These are phyloP conservation scores for Scarus forsteni DNA, from an alignment of 2,797 vertebrate genomes.

Conservation along the genomic window DNA sequence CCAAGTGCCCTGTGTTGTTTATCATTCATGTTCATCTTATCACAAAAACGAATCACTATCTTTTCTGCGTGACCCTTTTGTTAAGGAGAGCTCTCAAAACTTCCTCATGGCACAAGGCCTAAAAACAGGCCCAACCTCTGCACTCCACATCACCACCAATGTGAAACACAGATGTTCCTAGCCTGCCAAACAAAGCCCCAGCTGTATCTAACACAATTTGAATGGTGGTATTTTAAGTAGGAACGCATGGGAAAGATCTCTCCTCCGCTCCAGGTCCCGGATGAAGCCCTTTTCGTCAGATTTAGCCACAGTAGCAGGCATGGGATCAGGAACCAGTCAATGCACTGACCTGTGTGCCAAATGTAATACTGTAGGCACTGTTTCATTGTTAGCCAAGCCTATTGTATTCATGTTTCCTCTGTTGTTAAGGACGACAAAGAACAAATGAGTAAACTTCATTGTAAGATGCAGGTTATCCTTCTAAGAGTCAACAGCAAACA, in stretches of 20 bases:
- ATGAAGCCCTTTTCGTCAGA: slow-evolving; percentile 47
- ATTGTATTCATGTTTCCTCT: slow-evolving; percentile 79
- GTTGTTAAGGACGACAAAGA: slow-evolving; percentile 48
- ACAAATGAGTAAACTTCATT: slow-evolving; percentile 56
- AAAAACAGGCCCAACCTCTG: slow-evolving; percentile 35
- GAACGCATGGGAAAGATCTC: slow-evolving; percentile 68
- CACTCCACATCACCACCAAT: slow-evolving; percentile 47
- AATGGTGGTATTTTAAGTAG: slow-evolving; percentile 67
- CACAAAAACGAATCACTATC: background rate
- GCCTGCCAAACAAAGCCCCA: slow-evolving; percentile 67
- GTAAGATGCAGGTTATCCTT: slow-evolving; percentile 27
- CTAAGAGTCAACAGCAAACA: slow-evolving; percentile 23
- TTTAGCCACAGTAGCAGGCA: slow-evolving; percentile 37
- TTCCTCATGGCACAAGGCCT: slow-evolving; percentile 65
- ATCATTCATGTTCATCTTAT: background rate
- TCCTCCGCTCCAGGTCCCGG: slow-evolving; percentile 45
- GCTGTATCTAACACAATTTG: slow-evolving; percentile 65
- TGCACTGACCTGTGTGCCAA: slow-evolving; percentile 50
- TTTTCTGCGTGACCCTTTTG: background rate
- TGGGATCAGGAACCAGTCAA: slow-evolving; percentile 35
- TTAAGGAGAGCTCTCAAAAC: slow-evolving; percentile 31
- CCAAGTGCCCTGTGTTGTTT: too few species aligned
- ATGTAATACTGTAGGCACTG: slow-evolving; percentile 13
- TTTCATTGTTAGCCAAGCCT: slow-evolving; percentile 69
- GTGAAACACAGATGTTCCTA: slow-evolving; percentile 73